phyloP scores from a whole-genome alignment of 2,113 vertebrate species.

The Scophthalmus maximus region DNA sequence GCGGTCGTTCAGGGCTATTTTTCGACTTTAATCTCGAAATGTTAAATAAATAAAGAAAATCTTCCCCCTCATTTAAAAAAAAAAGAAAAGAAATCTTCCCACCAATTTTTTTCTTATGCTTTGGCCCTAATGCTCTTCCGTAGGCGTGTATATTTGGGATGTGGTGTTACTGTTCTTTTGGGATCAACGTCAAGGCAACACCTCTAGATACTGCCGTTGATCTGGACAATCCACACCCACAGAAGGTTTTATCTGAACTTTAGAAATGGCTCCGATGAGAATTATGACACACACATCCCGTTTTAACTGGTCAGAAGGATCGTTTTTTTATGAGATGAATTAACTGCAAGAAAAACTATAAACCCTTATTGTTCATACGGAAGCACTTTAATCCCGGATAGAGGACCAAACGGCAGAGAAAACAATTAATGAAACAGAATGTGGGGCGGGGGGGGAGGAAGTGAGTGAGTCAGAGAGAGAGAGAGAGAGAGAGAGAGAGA shows the following conservation, averaged over 20 bases:
- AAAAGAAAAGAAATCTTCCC: too few relatives aligned
- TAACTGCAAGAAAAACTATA: neutral
- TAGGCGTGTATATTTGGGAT: too few relatives aligned
- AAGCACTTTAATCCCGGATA: neutral
- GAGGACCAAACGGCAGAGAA: neutral
- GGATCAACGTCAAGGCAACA: neutral
- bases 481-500: slow-evolving; percentile 1
- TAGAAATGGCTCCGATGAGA: too few relatives aligned
- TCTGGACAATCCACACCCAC: neutral
- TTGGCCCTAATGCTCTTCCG: too few relatives aligned
- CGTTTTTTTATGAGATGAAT: too few relatives aligned
- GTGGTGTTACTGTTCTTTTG: neutral
- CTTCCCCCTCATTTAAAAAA: too few relatives aligned
- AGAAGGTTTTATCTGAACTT: neutral
- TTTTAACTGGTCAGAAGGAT: too few relatives aligned
- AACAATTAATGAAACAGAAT: neutral
- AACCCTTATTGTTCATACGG: neutral
- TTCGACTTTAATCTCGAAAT: too few relatives aligned
- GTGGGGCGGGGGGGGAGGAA: slow-evolving; percentile 31
- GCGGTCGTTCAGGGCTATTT: too few relatives aligned
- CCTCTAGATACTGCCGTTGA: neutral
- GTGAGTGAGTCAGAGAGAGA: slow-evolving; percentile 13
- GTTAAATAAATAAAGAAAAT: too few relatives aligned
- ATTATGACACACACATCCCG: too few relatives aligned
- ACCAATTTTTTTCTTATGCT: too few relatives aligned